Conservation (phyloP, 2,797 vertebrate genomes). For the Enteromius fasciolatus region DNA sequence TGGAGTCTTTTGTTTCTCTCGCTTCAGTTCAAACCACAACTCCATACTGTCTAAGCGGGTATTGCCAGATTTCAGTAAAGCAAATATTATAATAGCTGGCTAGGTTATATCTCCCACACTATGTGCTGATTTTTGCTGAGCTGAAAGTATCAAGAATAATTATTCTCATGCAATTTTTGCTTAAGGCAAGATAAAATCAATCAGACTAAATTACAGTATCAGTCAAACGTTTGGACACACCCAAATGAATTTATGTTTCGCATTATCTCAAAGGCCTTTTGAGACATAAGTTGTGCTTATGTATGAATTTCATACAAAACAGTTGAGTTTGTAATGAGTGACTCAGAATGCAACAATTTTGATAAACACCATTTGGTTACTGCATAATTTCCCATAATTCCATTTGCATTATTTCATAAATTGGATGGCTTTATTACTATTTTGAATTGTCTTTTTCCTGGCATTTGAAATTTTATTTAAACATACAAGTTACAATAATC, state of each 20-base stretch:
- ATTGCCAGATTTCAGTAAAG: constrained; percentile 43
- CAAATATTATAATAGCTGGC: constrained; percentile 52
- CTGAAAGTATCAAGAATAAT: neutral
- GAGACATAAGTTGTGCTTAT: neutral
- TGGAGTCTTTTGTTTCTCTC: constrained; percentile 42
- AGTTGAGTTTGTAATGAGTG: neutral
- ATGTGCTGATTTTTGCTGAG: constrained; percentile 16
- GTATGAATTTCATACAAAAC: neutral
- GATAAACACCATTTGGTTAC: neutral
- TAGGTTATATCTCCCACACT: constrained; percentile 8
- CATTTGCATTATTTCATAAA: neutral
- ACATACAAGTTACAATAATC: neutral
- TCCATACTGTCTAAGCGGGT: constrained; percentile 47
- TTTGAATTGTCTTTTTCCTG: neutral
- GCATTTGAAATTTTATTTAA: neutral
- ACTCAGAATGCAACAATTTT: neutral
- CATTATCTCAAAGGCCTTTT: neutral
- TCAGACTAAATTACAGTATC: constrained; percentile 9
- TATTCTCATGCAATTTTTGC: neutral
- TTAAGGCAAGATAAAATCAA: neutral
- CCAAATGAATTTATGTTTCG: neutral
- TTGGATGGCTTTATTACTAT: neutral
- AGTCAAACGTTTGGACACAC: neutral
- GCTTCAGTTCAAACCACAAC: constrained; percentile 59
- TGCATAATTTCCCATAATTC: neutral